These are phyloP conservation scores for Heliconius aoede DNA, from an alignment of 2,888 invertebrate genomes.

Conservation along the genomic window DNA sequence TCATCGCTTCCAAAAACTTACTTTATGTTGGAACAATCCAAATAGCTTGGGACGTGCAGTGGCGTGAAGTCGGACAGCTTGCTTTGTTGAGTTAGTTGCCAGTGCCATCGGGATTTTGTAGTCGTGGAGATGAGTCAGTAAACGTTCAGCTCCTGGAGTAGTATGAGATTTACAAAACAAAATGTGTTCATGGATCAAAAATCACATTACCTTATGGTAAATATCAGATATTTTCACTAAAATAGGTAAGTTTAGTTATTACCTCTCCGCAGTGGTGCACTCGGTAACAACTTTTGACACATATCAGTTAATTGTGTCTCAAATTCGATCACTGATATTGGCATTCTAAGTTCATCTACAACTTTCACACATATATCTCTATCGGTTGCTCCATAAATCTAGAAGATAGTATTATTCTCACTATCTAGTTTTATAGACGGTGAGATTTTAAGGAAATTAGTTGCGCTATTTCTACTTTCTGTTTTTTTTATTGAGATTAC, in stretches of 20 bases:
- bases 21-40: constrained; percentile 87
- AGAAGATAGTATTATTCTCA: constrained; percentile 14
- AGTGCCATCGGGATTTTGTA: constrained; percentile 91
- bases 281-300: constrained; percentile 77
- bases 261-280: constrained; percentile 70
- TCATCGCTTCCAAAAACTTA: constrained; percentile 61
- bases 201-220: no score
- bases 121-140: constrained; percentile 88
- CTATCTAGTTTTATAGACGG: no score
- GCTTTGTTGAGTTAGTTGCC: constrained; percentile 91
- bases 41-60: constrained; percentile 86
- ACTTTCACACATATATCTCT: constrained; percentile 76
- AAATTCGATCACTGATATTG: constrained; percentile 85
- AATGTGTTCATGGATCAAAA: no score
- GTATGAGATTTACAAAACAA: no score
- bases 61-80: constrained; percentile 85
- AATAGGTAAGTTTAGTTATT: not conserved
- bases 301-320: constrained; percentile 72
- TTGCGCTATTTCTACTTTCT: no score
- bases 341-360: constrained; percentile 83
- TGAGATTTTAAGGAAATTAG: no score
- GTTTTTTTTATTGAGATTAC: no score
- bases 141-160: constrained; percentile 87
- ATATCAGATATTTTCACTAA: not conserved
- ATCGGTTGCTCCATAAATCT: constrained; percentile 67